These are phyloP conservation scores for Habroteleia sp. DNA, from an alignment of 2,888 invertebrate genomes.

Conservation along the genomic window DNA sequence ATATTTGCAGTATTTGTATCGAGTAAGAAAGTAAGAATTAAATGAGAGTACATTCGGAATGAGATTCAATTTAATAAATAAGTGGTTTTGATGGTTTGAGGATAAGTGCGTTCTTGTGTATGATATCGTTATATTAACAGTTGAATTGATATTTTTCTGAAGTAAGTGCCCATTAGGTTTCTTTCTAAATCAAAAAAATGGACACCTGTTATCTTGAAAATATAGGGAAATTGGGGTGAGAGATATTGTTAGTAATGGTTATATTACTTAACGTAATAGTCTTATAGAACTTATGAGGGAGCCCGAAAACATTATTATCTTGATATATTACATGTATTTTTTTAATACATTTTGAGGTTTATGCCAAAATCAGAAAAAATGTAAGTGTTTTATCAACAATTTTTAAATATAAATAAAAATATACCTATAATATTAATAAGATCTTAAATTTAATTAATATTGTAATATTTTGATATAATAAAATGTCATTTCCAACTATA, in stretches of 20 bases:
- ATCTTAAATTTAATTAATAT: no score
- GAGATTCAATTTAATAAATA: not conserved
- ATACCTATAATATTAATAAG: no score
- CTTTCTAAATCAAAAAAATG: slow-evolving; percentile 25
- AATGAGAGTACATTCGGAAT: no score
- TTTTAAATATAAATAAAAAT: no score
- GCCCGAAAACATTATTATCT: slow-evolving; percentile 16
- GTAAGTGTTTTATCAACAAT: no score
- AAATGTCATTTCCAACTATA: no score
- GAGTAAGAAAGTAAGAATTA: no score
- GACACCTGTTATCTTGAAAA: slow-evolving; percentile 5
- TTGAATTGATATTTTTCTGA: slow-evolving; percentile 3
- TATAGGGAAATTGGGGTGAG: slow-evolving; percentile 21
- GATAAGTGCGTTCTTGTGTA: slow-evolving; percentile 20
- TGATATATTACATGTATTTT: slow-evolving; percentile 21
- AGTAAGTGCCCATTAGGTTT: slow-evolving; percentile 11
- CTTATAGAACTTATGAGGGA: slow-evolving; percentile 25
- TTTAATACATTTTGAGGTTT: no score
- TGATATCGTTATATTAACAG: not conserved
- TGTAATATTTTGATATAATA: no score
- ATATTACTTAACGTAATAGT: slow-evolving; percentile 51
- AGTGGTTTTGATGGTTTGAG: not conserved
- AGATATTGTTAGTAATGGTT: slow-evolving; percentile 33
- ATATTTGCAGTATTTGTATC: no score
- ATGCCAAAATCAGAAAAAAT: no score